Conservation (phyloP, 2,113 vertebrate species). For the Pampusana beccarii region DNA sequence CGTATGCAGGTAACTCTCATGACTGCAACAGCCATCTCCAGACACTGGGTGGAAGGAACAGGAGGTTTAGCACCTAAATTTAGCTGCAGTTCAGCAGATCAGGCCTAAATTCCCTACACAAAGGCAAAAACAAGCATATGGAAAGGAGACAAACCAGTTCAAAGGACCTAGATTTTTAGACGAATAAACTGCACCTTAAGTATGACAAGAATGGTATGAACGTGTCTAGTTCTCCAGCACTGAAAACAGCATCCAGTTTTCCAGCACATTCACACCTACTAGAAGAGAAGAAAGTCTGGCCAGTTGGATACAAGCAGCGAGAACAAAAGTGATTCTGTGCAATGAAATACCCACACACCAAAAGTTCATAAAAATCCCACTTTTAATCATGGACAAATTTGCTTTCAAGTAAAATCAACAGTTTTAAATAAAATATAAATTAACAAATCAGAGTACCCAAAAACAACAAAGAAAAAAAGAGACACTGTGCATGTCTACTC, state of each 20-base stretch:
- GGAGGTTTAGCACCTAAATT: background rate
- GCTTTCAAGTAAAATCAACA: slow-evolving; percentile 38
- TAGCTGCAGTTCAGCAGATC: background rate
- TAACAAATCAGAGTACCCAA: background rate
- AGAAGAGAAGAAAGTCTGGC: background rate
- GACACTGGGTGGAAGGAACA: background rate
- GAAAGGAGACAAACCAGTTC: background rate
- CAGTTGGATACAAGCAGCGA: background rate
- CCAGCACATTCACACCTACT: background rate
- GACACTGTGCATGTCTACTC: background rate
- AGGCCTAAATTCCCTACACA: background rate
- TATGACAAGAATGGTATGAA: background rate
- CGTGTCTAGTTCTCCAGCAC: accelerated
- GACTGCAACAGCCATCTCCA: background rate
- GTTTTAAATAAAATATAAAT: slow-evolving; percentile 71
- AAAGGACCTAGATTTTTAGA: background rate
- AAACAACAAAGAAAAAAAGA: background rate
- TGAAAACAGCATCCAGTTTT: background rate
- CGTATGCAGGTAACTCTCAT: accelerated
- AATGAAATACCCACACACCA: background rate
- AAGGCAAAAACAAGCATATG: background rate
- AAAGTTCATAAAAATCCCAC: slow-evolving; percentile 24
- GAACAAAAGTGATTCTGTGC: background rate
- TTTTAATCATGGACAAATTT: slow-evolving; percentile 54
- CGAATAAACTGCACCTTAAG: background rate